phyloP scores from a whole-genome alignment of 2,113 vertebrate species.

The Otocyon megalotis region DNA sequence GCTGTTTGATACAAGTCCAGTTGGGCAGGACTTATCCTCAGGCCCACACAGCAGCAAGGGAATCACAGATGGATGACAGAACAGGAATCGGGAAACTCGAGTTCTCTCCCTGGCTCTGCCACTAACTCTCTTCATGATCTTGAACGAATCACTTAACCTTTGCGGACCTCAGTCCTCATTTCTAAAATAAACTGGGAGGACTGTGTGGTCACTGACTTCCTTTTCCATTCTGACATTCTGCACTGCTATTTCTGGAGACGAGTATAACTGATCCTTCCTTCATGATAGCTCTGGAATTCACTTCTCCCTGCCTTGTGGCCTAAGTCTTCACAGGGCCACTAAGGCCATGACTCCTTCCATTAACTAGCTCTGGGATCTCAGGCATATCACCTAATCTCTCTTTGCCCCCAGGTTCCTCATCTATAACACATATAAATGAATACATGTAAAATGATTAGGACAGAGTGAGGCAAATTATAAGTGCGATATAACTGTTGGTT shows the following conservation, averaged over 20 bases:
- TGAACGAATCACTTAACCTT: conserved; percentile 30
- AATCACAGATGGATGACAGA: background rate
- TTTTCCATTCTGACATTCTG: conserved; percentile 29
- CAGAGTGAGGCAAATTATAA: background rate
- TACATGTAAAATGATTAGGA: background rate
- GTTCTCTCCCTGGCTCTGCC: background rate
- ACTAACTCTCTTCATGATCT: background rate
- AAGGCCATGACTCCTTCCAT: background rate
- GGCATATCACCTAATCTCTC: background rate
- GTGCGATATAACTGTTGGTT: background rate
- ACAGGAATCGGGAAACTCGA: background rate
- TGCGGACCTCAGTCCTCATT: conserved; percentile 55
- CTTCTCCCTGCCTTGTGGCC: background rate
- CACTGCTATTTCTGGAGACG: conserved; percentile 43
- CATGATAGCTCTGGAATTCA: conserved; percentile 20
- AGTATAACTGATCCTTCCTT: background rate
- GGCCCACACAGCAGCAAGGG: background rate
- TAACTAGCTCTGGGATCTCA: background rate
- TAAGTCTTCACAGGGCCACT: background rate
- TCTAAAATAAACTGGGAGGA: conserved; percentile 63
- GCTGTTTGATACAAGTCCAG: too few species aligned
- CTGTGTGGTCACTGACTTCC: background rate
- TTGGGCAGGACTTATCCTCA: background rate
- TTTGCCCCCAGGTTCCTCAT: background rate
- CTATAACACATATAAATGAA: background rate